Base-by-base conservation (phyloP, 2,888 invertebrate genomes). In the Agrotis exclamationis region DNA sequence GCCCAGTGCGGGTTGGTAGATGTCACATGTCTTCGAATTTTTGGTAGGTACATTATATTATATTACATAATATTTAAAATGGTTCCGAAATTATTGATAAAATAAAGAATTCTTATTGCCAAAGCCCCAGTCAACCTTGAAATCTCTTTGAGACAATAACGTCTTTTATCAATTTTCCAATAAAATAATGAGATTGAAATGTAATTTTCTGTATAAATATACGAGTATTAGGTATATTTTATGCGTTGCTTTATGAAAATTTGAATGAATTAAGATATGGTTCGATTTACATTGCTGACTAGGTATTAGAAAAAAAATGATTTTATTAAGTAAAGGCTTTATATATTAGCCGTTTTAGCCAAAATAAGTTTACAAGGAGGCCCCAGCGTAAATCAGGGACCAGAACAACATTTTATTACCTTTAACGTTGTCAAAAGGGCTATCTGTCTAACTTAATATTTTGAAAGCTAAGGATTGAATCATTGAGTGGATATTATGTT, bases 111-210 rank as follows among this genome's bases (percentile, higher is more conserved):
- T 0, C 39, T 54, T 44, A 54, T n/a, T 11, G 11, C 0, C 16
- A n/a, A 76, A 22, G 44, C 44, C 47, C 14, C 14, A 54, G 33
- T 7, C 11, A 59, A 66, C 22, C 22, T 51, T 22, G 18, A 45
- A 3, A 11, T 33, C 47, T 59, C 63, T 63, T 50, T 45, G 44
- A 63, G 39, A 33, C 44, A 63, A 59, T 44, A 66, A 73, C 53
- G 13, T 44, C 74, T 66, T 66, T 45, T 48, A 63, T 44, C 33
- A 65, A 59, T 73, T 63, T 79, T 66, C 24, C 39, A 65, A 74
- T 59, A 59, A 66, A 79, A 48, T 79, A 79, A 73, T 79, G 79
- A 79, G 79, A 79, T 50, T 59, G 45, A 53, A 63, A 58, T 50
- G 54, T 54, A 79, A 54, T 66, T 57, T 3, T 47, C 33, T 62